phyloP scores from a whole-genome alignment of 2,888 invertebrate species.

The Agrypnus murinus region DNA sequence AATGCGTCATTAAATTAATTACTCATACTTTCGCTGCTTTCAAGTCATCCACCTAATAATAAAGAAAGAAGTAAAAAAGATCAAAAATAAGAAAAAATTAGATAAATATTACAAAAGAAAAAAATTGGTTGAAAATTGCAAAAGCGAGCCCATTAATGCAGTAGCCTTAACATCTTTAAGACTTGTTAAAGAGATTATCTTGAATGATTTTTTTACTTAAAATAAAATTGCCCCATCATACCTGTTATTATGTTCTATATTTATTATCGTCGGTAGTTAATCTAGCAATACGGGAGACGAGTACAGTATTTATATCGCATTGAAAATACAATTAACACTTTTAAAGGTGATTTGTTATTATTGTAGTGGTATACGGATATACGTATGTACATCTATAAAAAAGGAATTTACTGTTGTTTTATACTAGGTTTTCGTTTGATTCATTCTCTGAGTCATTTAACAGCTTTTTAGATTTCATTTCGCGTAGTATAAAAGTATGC shows the following conservation, averaged over 20 bases:
- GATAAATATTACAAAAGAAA: too few species aligned
- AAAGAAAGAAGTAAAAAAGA: too few species aligned
- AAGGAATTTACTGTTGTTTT: too few species aligned
- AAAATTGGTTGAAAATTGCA: conserved; percentile 20
- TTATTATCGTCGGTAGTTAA: conserved; percentile 40
- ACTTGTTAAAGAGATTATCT: conserved; percentile 37
- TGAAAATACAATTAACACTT: conserved; percentile 43
- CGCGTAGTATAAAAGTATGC: too few species aligned
- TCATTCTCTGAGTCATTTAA: too few species aligned
- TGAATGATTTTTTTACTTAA: conserved; percentile 23
- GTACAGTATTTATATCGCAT: conserved; percentile 26
- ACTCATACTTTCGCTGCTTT: conserved; percentile 3
- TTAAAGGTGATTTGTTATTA: conserved; percentile 3
- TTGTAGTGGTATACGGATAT: too few species aligned
- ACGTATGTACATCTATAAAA: too few species aligned
- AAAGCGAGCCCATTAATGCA: conserved; percentile 31
- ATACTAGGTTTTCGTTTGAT: too few species aligned
- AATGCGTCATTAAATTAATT: conserved; percentile 23
- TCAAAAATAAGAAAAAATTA: neutral
- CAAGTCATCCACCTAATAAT: neutral
- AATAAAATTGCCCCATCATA: conserved; percentile 42
- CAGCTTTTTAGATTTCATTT: too few species aligned
- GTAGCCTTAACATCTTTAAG: conserved; percentile 41
- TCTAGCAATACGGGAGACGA: conserved; percentile 13
- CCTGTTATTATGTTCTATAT: conserved; percentile 40